Evolutionary conservation across 2,113 vertebrate genomes (phyloP).

Genomic region (Sarotherodon lohbergeri): DNA sequence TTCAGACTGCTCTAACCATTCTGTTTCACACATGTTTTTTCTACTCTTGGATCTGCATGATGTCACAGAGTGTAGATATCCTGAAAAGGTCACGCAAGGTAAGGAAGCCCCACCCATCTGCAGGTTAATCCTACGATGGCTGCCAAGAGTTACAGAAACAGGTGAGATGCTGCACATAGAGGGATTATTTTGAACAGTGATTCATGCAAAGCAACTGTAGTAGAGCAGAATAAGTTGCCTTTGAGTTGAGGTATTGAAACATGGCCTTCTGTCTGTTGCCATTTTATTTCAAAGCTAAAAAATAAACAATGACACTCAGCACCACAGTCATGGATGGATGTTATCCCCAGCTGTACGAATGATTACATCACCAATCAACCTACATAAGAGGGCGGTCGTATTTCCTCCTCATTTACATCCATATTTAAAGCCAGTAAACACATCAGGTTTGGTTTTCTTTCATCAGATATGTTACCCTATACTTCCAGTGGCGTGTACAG

Average conservation of each 20-base stretch:
- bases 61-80: background rate
- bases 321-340: fast-evolving
- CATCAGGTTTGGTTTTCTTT: background rate
- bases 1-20: background rate
- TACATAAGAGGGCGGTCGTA: background rate
- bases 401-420: background rate
- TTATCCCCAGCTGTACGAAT: fast-evolving
- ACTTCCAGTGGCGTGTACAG: background rate
- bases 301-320: background rate
- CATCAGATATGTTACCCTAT: fast-evolving
- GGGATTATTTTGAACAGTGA: background rate
- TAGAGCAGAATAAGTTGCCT: background rate
- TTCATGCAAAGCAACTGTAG: background rate
- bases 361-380: background rate
- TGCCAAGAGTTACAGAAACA: background rate
- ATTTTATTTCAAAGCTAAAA: background rate
- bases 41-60: background rate
- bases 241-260: background rate
- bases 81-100: background rate
- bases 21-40: fast-evolving
- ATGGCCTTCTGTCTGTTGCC: background rate
- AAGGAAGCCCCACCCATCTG: background rate
- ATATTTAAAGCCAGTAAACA: background rate
- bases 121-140: background rate
- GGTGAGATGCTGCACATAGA: background rate